Evolutionary conservation across 2,113 vertebrate species (phyloP).

Genomic region (Furnarius figulus): DNA sequence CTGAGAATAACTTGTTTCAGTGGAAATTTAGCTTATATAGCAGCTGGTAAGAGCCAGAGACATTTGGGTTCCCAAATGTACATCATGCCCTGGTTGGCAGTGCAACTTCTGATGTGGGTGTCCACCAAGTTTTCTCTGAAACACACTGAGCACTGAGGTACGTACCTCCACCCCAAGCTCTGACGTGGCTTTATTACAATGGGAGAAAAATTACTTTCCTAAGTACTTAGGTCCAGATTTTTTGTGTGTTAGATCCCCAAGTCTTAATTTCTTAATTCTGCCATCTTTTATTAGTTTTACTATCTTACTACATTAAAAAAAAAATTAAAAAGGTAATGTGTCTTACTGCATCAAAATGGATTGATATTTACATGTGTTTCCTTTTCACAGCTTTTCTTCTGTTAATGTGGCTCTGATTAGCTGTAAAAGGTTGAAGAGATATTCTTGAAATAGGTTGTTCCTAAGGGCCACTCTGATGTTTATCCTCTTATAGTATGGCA

Average conservation of each 20-base stretch:
- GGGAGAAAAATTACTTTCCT: background rate
- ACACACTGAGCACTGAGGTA: background rate
- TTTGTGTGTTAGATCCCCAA: background rate
- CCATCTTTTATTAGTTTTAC: background rate
- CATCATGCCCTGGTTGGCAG: background rate
- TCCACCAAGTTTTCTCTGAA: background rate
- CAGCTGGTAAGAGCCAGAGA: background rate
- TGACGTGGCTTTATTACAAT: background rate
- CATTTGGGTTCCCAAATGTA: background rate
- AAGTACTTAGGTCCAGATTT: background rate
- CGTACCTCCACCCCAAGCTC: fast-evolving
- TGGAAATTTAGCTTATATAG: background rate
- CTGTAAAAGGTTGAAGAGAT: background rate
- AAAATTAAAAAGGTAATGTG: background rate
- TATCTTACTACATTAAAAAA: background rate
- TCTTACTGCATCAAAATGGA: background rate
- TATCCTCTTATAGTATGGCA: constrained; percentile 19
- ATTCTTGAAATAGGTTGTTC: constrained; percentile 24
- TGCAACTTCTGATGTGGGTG: background rate
- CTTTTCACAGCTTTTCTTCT: background rate
- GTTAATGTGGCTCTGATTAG: background rate
- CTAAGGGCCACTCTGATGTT: background rate
- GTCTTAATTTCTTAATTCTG: background rate
- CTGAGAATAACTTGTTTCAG: background rate
- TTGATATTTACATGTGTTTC: background rate